Evolutionary conservation across 1,140 invertebrate genomes (phyloP), one percentile per base, ranked within the genome.

Genomic region (Lamellibrachia luymesi): DNA sequence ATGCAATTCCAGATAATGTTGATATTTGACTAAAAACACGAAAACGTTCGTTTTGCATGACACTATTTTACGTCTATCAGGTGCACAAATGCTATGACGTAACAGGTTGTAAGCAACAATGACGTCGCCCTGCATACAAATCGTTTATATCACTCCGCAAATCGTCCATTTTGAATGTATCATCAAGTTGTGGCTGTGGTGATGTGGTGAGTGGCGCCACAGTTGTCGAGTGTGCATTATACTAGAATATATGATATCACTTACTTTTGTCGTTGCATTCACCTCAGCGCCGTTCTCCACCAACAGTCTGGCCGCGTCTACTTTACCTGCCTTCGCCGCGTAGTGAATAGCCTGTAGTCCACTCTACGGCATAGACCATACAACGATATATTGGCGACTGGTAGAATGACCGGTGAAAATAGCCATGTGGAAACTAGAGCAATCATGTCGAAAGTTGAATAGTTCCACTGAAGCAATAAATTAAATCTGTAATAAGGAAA

Each of bases 341-440:
- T 92, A 93, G 52, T 93, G 93, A 17, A 93, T 27, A 22, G 93
- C 93, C 50, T 92, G 91, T 27, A 93, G 90, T 80, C 64, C 64
- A 80, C 64, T 22, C 64, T 80, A 80, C 13, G 25, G 25, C 13
- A 8, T 10, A 80, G 8, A 10, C 13, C 64, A 17, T 80, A 80
- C 13, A 56, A 6, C 52, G 13, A 56, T 22, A 80, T 22, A 80
- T 80, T 80, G 64, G 17, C 64, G 17, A 22, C 64, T 80, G 64
- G 64, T 2, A 22, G 7, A 17, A 80, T 7, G 52, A 56, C 13
- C 13, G 52, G 1, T 6, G 6, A 13, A 56, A 56, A 56, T 13
- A 56, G 13, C 52, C 52, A 56, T 13, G 52, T 56, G 52, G 52
- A 56, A 38, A 56, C 52, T 7, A 6, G 6, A 56, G 6, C 52